Evolutionary conservation across 2,113 vertebrate species (phyloP).

Genomic region (Orycteropus afer): DNA sequence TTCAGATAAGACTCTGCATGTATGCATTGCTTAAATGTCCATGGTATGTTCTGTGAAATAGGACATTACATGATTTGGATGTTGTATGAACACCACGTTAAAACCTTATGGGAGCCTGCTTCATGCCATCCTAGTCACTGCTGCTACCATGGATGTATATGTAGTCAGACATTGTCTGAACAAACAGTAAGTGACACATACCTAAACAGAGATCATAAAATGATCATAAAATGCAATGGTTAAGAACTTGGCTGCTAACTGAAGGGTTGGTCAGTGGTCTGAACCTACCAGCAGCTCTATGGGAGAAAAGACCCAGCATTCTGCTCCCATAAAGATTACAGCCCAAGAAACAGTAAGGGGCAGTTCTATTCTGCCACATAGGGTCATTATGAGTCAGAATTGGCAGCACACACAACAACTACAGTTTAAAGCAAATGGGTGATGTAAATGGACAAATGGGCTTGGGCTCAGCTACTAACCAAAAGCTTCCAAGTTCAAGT

Average conservation of each 20-base stretch:
- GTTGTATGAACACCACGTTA: too few relatives aligned
- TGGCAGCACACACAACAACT: background rate
- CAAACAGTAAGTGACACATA: too few relatives aligned
- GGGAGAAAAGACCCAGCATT: background rate
- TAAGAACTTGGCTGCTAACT: background rate
- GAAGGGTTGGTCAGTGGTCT: background rate
- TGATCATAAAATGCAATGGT: background rate
- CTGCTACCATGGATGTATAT: too few relatives aligned
- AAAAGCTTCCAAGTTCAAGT: background rate
- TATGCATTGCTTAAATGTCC: too few relatives aligned
- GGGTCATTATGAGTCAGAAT: background rate
- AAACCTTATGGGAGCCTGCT: too few relatives aligned
- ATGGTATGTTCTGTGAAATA: too few relatives aligned
- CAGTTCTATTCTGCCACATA: background rate
- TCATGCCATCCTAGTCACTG: too few relatives aligned
- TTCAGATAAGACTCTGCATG: background rate
- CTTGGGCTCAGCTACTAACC: background rate
- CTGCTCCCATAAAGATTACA: background rate
- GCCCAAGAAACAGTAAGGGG: background rate
- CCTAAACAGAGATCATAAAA: background rate
- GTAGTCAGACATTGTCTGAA: too few relatives aligned
- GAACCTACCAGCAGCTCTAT: background rate
- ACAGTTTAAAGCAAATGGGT: background rate
- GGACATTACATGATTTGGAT: too few relatives aligned
- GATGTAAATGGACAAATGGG: background rate